Evolutionary conservation across 2,113 vertebrate genomes (phyloP).

Genomic region (Hyperoodon ampullatus): DNA sequence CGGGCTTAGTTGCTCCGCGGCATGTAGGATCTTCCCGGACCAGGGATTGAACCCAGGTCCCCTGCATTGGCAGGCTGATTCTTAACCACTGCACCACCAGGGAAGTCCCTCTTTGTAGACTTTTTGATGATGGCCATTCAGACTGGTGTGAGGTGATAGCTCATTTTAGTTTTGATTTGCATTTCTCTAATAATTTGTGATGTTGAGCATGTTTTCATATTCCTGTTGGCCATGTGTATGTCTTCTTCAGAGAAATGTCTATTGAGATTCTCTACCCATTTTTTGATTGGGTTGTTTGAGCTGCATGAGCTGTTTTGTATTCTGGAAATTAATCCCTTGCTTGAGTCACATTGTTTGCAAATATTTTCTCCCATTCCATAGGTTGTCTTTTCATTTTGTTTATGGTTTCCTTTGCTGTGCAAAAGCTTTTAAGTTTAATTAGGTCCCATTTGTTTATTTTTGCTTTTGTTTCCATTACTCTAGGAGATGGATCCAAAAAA

Average conservation of each 20-base stretch:
- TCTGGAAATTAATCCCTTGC: background rate
- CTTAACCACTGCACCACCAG: too few species aligned
- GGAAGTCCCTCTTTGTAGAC: too few species aligned
- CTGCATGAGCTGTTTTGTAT: background rate
- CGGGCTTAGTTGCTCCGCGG: too few species aligned
- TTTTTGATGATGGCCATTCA: too few species aligned
- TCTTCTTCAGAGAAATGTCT: background rate
- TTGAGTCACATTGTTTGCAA: background rate
- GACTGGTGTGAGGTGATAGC: too few species aligned
- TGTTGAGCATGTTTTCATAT: background rate
- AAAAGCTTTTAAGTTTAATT: background rate
- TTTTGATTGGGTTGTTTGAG: too few species aligned
- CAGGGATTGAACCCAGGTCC: too few species aligned
- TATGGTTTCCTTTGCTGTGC: background rate
- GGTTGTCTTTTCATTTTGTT: background rate
- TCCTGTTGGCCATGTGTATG: background rate
- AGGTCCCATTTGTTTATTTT: background rate
- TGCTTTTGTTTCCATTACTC: background rate
- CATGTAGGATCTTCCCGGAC: too few species aligned
- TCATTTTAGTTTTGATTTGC: background rate
- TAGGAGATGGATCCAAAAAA: background rate
- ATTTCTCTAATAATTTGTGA: background rate
- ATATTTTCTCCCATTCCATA: background rate
- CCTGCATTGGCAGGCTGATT: too few species aligned
- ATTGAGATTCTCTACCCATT: background rate